Percentiles rank a stretch among this genome's conserved stretches.
Conservation (phyloP, 2,113 vertebrate genomes). For the Macaca mulatta region DNA sequence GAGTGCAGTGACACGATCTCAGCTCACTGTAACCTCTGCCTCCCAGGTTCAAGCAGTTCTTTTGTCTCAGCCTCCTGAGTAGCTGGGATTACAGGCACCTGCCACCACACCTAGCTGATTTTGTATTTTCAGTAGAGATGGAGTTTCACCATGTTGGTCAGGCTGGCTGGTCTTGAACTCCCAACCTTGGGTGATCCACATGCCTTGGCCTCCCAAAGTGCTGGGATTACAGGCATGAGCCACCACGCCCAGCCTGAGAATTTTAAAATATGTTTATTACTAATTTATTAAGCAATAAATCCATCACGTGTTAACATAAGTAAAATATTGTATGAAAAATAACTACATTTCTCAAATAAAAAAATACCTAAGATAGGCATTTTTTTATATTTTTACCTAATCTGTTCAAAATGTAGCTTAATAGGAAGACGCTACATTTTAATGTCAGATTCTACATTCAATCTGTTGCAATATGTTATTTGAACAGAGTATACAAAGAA, state of each 20-base stretch:
- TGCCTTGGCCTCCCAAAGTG: too few relatives aligned
- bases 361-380: neutral
- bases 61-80: too few relatives aligned
- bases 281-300: neutral
- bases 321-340: conserved; percentile 1
- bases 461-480: neutral
- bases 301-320: neutral
- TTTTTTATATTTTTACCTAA: neutral
- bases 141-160: too few relatives aligned
- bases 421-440: conserved; percentile 1
- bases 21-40: too few relatives aligned
- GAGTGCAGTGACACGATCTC: too few relatives aligned
- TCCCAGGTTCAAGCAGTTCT: too few relatives aligned
- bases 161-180: too few relatives aligned
- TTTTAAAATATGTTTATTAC: neutral
- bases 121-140: too few relatives aligned
- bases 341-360: neutral
- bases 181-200: too few relatives aligned
- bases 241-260: neutral
- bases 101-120: too few relatives aligned
- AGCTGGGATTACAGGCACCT: too few relatives aligned
- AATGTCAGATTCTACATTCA: neutral
- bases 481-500: neutral
- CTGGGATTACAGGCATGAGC: too few relatives aligned
- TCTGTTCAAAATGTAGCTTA: neutral